These are phyloP conservation scores for Rhogogaster chlorosoma DNA, from an alignment of 2,888 invertebrate species.

Conservation along the genomic window DNA sequence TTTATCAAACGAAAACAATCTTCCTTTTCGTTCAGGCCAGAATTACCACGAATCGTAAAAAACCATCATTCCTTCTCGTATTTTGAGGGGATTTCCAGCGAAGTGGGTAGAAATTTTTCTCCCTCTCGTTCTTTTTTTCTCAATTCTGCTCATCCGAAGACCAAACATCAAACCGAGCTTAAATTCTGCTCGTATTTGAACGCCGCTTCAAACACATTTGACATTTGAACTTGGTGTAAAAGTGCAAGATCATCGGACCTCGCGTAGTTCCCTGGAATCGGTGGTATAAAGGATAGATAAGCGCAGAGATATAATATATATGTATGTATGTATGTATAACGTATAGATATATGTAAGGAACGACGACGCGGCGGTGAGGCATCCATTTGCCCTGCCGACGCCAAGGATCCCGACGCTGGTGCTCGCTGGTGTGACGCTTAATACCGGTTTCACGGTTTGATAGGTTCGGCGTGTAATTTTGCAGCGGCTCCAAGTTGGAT, in stretches of 20 bases:
- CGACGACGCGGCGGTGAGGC: conserved; percentile 18
- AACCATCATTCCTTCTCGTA: neutral
- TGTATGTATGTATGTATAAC: neutral
- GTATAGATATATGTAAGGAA: conserved; percentile 7
- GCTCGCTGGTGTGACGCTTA: conserved; percentile 71
- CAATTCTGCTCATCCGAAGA: neutral
- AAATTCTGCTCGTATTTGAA: neutral
- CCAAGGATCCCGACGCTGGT: conserved; percentile 61
- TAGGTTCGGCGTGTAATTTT: conserved; percentile 82
- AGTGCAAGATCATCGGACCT: neutral
- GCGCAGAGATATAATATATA: neutral
- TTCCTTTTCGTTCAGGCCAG: neutral
- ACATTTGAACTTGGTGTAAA: neutral
- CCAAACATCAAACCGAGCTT: neutral
- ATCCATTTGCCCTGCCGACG: conserved; percentile 53
- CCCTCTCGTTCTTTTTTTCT: neutral
- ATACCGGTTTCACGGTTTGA: conserved; percentile 80
- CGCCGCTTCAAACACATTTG: neutral
- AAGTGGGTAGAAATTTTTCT: neutral
- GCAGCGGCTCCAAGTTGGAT: conserved; percentile 79
- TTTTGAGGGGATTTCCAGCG: neutral
- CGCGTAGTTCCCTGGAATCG: neutral
- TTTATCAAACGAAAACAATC: conserved; percentile 42
- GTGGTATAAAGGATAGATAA: neutral
- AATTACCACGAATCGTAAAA: conserved; percentile 1